phyloP scores from a whole-genome alignment of 2,113 vertebrate species.

The Leuciscus idus region DNA sequence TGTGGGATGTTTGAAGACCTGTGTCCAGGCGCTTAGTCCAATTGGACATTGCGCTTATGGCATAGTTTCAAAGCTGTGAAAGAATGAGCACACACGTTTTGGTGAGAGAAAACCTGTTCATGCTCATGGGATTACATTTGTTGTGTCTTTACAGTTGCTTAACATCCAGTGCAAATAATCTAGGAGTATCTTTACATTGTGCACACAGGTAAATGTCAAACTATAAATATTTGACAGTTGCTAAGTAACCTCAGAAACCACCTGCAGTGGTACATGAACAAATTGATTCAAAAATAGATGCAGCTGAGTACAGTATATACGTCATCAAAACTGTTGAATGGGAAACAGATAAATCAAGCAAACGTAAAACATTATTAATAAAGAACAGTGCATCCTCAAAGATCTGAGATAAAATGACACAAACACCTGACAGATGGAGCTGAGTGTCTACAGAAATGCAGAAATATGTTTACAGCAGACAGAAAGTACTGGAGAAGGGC shows the following conservation, averaged over 20 bases:
- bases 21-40: not conserved
- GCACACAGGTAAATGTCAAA: constrained; percentile 43
- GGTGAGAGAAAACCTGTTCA: constrained; percentile 5
- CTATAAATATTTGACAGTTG: constrained; percentile 57
- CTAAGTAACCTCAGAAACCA: constrained; percentile 56
- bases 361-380: not conserved
- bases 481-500: constrained; percentile 13
- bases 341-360: constrained; percentile 8
- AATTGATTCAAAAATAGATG: constrained; percentile 47
- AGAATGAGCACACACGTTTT: not conserved
- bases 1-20: constrained; percentile 8
- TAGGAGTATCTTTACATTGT: constrained; percentile 35
- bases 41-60: not conserved
- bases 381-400: not conserved
- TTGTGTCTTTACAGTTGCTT: constrained; percentile 5
- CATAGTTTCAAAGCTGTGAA: not conserved
- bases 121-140: not conserved
- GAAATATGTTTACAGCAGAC: not conserved
- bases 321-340: not conserved
- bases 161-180: constrained; percentile 24
- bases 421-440: not conserved
- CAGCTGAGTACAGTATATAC: not conserved
- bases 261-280: constrained; percentile 40
- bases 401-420: constrained; percentile 7
- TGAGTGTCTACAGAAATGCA: not conserved